phyloP scores from a whole-genome alignment of 2,888 invertebrate species.

The Chloromyia formosa region DNA sequence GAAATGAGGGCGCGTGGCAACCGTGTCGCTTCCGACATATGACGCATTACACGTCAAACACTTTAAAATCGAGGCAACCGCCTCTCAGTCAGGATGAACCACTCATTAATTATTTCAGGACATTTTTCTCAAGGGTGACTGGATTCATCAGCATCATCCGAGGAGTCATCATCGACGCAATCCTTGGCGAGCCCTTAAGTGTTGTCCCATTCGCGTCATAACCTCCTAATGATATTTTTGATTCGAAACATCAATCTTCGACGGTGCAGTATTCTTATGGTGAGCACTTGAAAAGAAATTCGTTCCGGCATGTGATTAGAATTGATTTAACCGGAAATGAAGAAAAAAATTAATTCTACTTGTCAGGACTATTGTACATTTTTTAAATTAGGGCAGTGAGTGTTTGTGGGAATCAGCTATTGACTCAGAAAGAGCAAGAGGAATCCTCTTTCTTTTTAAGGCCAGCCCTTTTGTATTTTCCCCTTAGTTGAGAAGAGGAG shows the following conservation, averaged over 20 bases:
- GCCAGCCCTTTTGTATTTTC: no score
- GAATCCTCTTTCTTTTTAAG: no score
- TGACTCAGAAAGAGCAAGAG: not conserved
- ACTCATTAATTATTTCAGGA: slow-evolving; percentile 48
- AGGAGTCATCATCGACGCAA: slow-evolving; percentile 12
- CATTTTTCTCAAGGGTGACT: slow-evolving; percentile 16
- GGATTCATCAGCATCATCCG: slow-evolving; percentile 7
- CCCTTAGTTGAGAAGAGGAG: not conserved
- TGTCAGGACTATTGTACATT: not conserved
- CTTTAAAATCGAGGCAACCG: slow-evolving; percentile 46
- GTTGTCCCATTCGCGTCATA: slow-evolving; percentile 41
- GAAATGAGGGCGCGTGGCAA: slow-evolving; percentile 47
- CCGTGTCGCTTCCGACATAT: slow-evolving; percentile 49
- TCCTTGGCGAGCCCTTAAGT: slow-evolving; percentile 31
- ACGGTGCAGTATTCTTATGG: slow-evolving; percentile 13
- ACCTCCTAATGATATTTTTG: slow-evolving; percentile 45
- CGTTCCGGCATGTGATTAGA: slow-evolving; percentile 46
- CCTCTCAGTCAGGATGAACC: slow-evolving; percentile 43
- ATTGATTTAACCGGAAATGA: slow-evolving; percentile 49
- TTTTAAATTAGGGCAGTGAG: slow-evolving; percentile 1
- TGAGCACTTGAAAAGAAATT: slow-evolving; percentile 36
- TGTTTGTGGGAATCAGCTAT: not conserved
- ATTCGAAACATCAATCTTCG: slow-evolving; percentile 49
- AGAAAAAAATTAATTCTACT: slow-evolving; percentile 45
- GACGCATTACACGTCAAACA: slow-evolving; percentile 49